phyloP scores from a whole-genome alignment of 1,140 invertebrate species.

The Drosophila sp. region DNA sequence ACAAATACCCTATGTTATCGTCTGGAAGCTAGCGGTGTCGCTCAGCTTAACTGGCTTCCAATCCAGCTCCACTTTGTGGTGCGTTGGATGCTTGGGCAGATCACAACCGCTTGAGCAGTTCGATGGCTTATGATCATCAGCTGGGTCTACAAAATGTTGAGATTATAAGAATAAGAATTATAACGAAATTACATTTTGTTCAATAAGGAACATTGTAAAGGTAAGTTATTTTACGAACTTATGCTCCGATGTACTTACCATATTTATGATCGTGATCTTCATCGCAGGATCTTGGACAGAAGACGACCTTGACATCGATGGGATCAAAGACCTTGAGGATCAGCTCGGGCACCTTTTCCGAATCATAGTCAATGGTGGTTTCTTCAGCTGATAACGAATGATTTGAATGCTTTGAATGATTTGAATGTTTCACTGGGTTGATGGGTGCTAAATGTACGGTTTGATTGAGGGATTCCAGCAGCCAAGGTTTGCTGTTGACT shows the following conservation, averaged over 20 bases:
- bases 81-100: conserved; percentile 31
- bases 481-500: conserved; percentile 57
- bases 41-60: conserved; percentile 57
- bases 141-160: conserved; percentile 55
- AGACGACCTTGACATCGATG: conserved; percentile 69
- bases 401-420: conserved; percentile 67
- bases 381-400: conserved; percentile 42
- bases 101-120: conserved; percentile 48
- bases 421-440: conserved; percentile 19
- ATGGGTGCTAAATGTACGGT: conserved; percentile 58
- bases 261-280: conserved; percentile 71
- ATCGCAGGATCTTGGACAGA: conserved; percentile 65
- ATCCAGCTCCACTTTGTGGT: conserved; percentile 59
- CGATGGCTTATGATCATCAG: conserved; percentile 66
- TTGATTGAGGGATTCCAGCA: conserved; percentile 58
- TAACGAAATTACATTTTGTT: too few relatives aligned
- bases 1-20: conserved; percentile 29
- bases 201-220: too few relatives aligned
- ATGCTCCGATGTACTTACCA: conserved; percentile 52
- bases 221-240: too few relatives aligned
- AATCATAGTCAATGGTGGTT: conserved; percentile 30
- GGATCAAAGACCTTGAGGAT: conserved; percentile 67
- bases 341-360: conserved; percentile 64
- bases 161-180: not conserved
- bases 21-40: conserved; percentile 61